Evolutionary conservation across 2,888 invertebrate species (phyloP).

Genomic region (Thera britannica): DNA sequence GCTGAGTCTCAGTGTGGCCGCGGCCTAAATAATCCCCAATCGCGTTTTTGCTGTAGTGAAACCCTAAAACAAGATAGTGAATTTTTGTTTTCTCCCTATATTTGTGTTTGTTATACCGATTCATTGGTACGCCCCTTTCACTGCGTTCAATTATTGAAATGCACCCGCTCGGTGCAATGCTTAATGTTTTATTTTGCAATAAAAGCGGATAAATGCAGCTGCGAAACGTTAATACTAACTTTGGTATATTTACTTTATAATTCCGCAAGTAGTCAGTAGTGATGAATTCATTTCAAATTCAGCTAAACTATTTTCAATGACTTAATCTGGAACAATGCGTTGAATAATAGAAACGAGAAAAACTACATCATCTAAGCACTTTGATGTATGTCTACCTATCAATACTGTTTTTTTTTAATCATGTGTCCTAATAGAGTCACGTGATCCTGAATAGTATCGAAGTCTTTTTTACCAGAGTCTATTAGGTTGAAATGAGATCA

Average conservation of each 20-base stretch:
- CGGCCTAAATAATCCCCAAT: neutral
- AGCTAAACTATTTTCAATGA: neutral
- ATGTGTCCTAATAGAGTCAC: too few relatives aligned
- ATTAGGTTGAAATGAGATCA: too few relatives aligned
- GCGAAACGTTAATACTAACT: slow-evolving; percentile 63
- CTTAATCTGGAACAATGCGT: too few relatives aligned
- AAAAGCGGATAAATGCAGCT: slow-evolving; percentile 70
- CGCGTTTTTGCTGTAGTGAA: neutral
- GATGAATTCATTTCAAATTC: neutral
- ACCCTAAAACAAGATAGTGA: slow-evolving; percentile 9
- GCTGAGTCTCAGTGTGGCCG: too few relatives aligned
- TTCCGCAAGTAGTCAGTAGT: neutral
- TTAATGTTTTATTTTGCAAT: slow-evolving; percentile 77
- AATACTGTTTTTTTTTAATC: too few relatives aligned
- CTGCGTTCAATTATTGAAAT: slow-evolving; percentile 58
- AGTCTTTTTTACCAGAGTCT: too few relatives aligned
- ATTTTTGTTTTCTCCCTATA: slow-evolving; percentile 7
- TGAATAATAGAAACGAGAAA: too few relatives aligned
- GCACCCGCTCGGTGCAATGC: slow-evolving; percentile 46
- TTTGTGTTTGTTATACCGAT: slow-evolving; percentile 13
- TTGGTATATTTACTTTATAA: slow-evolving; percentile 39
- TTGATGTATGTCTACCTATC: too few relatives aligned
- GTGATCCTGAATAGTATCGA: too few relatives aligned
- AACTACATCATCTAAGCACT: too few relatives aligned
- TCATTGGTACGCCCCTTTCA: slow-evolving; percentile 25